Conservation (phyloP, 2,113 vertebrate genomes). For the Rhagologus leucostigma region DNA sequence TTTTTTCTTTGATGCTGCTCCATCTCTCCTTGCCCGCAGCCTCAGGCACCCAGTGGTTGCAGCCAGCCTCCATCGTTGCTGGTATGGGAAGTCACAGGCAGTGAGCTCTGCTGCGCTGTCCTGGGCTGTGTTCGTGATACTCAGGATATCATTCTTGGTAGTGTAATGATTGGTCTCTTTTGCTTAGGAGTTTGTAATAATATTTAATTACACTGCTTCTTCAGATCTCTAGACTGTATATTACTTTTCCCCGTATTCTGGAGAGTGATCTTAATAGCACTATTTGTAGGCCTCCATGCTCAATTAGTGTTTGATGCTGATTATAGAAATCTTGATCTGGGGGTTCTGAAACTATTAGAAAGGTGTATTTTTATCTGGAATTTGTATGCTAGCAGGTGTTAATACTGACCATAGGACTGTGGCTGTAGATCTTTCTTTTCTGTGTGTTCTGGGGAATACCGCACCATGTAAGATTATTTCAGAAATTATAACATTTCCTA, state of each 20-base stretch:
- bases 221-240: not conserved
- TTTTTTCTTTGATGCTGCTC: not conserved
- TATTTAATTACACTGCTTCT: not conserved
- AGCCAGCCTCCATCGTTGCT: not conserved
- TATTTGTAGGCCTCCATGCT: not conserved
- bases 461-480: not conserved
- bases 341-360: not conserved
- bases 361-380: not conserved
- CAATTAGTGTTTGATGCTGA: not conserved
- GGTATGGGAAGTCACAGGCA: not conserved
- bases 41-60: not conserved
- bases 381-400: not conserved
- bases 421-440: not conserved
- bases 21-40: not conserved
- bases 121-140: rapidly evolving
- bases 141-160: not conserved
- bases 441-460: not conserved
- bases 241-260: not conserved
- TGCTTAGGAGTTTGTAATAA: not conserved
- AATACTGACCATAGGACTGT: not conserved
- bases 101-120: rapidly evolving
- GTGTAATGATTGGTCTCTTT: not conserved
- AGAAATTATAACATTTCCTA: not conserved
- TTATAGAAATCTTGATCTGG: not conserved
- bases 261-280: not conserved